Base-by-base conservation (phyloP, 2,797 vertebrate genomes). In the Anas capensis region DNA sequence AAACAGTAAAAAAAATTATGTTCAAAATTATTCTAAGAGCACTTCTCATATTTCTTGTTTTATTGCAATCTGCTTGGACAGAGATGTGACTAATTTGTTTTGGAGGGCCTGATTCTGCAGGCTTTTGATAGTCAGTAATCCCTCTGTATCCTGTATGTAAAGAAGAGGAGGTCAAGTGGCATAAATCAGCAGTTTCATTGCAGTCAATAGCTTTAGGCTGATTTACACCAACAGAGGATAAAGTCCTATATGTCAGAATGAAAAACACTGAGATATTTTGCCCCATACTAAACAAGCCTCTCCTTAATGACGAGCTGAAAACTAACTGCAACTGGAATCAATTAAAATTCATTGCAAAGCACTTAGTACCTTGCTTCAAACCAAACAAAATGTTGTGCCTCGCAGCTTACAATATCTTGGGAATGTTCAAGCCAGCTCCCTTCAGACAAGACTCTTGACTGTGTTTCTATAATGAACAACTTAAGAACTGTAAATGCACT, bases 101-200 rank as follows among this genome's bases (percentile, higher is more conserved):
- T 62, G 86, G 93, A 94, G 92, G 96, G 95, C 94, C 95, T 69
- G 94, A 97, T 97, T 90, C 96, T 96, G 96, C 84, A 85, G 88
- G 49, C 91, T 78, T 76, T 91, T 46, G 19, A 66, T n/a, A 93
- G 29, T 54, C 60, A 61, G 90, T 91, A 96, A 95, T 95, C 90
- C 81, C 90, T 94, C 90, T 95, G 81, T 91, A 93, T 71, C 88
- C 62, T 40, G 18, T 27, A 54, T 13, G 78, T 80, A 86, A 89
- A 89, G 26, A 90, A 71, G 84, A 82, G 24, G 86, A 93, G 96
- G 93, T 95, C 83, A 92, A 94, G 81, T 58, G 65, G 72, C 85
- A 81, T 61, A 57, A 92, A 64, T 61, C 2, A 0, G 8, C 58
- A 54, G 60, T 64, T 90, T 20, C 81, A 17, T 13, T 51, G 66